Percentiles rank a stretch among this genome's conserved stretches.
phyloP scores from a whole-genome alignment of 2,797 vertebrate genomes.

The Notoglanidium macrostoma region DNA sequence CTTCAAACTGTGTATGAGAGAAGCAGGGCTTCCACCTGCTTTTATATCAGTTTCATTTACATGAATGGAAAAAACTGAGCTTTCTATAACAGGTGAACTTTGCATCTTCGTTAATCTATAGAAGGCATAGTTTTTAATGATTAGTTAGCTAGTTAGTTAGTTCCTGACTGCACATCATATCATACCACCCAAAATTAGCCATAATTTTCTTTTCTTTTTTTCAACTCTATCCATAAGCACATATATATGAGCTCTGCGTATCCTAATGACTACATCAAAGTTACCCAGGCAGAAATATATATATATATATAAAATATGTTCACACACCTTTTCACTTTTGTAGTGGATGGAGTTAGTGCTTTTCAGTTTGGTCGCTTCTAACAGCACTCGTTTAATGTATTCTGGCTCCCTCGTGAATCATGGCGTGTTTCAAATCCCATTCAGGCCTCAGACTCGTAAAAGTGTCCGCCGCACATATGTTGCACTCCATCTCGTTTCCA shows the following conservation, averaged over 20 bases:
- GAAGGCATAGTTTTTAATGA: neutral
- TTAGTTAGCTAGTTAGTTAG: neutral
- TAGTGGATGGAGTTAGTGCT: slow-evolving; percentile 57
- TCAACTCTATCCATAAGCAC: neutral
- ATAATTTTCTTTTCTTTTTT: slow-evolving; percentile 8
- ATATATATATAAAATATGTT: slow-evolving; percentile 66
- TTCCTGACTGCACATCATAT: neutral
- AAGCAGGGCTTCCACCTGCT: neutral
- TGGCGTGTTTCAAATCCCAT: slow-evolving; percentile 65
- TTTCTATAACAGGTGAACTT: neutral
- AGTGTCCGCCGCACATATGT: slow-evolving; percentile 58
- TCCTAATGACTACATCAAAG: slow-evolving; percentile 53
- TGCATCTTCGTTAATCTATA: neutral
- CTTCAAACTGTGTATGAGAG: slow-evolving; percentile 47
- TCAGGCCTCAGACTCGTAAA: slow-evolving; percentile 60
- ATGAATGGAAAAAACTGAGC: neutral
- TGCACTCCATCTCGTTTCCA: slow-evolving; percentile 33
- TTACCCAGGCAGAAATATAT: slow-evolving; percentile 63
- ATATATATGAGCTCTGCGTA: neutral
- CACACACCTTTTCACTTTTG: slow-evolving; percentile 55
- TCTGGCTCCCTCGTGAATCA: slow-evolving; percentile 69
- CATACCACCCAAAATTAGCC: neutral
- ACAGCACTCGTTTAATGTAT: slow-evolving; percentile 57
- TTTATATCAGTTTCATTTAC: neutral
- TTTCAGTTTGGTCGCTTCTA: slow-evolving; percentile 59